Conservation (phyloP, 2,797 vertebrate genomes). For the Lemur catta region DNA sequence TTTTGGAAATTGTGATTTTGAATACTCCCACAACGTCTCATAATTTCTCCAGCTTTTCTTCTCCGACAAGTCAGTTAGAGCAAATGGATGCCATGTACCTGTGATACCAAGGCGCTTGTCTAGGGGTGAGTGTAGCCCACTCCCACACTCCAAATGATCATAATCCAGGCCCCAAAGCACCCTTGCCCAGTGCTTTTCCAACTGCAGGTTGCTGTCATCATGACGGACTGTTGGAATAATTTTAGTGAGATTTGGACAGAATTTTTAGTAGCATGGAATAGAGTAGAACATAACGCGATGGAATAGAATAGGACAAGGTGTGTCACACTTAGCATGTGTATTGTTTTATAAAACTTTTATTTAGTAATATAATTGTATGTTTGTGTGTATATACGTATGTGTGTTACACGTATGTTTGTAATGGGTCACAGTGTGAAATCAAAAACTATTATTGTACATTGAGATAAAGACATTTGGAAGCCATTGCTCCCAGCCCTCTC, state of each 20-base stretch:
- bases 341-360: conserved; percentile 4
- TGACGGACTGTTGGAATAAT: neutral
- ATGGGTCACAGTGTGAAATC: neutral
- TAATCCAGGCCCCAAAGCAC: neutral
- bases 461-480: neutral
- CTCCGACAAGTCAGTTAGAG: neutral
- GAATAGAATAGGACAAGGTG: neutral
- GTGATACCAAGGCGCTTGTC: neutral
- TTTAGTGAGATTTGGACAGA: neutral
- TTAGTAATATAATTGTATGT: neutral
- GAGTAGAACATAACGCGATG: neutral
- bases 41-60: neutral
- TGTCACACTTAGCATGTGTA: neutral
- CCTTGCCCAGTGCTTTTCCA: neutral
- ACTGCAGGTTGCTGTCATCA: neutral
- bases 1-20: neutral
- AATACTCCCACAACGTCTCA: neutral
- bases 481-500: neutral
- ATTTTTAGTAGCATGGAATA: conserved; percentile 12
- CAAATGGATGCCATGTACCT: neutral
- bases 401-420: neutral
- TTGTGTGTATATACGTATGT: neutral
- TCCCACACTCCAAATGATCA: neutral
- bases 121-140: neutral
- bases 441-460: neutral